Evolutionary conservation across 2,113 vertebrate species (phyloP).

Genomic region (Mugil cephalus): DNA sequence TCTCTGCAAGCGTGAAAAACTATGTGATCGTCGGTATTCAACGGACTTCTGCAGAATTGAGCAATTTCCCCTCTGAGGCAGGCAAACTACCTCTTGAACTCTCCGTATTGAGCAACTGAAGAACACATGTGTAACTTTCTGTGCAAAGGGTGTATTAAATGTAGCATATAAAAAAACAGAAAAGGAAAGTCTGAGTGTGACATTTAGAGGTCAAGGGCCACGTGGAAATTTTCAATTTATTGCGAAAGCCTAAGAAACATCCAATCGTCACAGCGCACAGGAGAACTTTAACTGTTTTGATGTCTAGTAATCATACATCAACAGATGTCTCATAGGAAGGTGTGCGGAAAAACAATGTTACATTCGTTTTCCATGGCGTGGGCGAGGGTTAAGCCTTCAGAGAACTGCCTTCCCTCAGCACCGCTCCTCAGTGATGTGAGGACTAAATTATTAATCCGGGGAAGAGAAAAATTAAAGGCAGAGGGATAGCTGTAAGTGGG

Average conservation of each 20-base stretch:
- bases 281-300: constrained; percentile 36
- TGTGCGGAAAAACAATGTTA: background rate
- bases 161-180: background rate
- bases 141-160: constrained; percentile 19
- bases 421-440: background rate
- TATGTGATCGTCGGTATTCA: background rate
- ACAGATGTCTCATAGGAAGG: constrained; percentile 25
- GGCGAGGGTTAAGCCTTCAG: background rate
- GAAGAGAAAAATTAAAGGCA: background rate
- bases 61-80: constrained; percentile 53
- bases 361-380: constrained; percentile 36
- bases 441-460: background rate
- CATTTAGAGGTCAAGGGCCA: constrained; percentile 68
- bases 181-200: constrained; percentile 54
- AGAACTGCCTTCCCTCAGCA: background rate
- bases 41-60: constrained; percentile 1
- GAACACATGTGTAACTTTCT: constrained; percentile 30
- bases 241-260: constrained; percentile 41
- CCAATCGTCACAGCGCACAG: constrained; percentile 39
- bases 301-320: constrained; percentile 26
- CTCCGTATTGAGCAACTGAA: constrained; percentile 30
- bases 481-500: background rate
- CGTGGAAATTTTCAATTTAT: constrained; percentile 52
- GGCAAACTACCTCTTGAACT: constrained; percentile 15
- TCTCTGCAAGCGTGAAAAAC: constrained; percentile 8